Percentiles rank a stretch among this genome's conserved stretches.
These are phyloP conservation scores for Drosophila ezoana DNA, from an alignment of 2,888 invertebrate genomes.

Conservation along the genomic window DNA sequence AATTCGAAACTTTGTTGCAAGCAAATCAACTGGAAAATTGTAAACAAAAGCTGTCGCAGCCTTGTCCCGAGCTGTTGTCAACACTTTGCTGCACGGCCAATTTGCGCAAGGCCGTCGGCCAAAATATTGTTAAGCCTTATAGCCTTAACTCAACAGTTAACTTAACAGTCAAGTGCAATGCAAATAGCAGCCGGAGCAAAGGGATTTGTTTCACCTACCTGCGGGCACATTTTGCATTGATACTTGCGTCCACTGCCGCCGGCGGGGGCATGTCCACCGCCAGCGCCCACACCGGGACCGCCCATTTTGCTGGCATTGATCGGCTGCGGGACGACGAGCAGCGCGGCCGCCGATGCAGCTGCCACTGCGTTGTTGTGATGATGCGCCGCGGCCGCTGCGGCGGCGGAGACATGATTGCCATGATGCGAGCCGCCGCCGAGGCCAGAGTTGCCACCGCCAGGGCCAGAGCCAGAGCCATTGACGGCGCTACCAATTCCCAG, in stretches of 20 bases:
- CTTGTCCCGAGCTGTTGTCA: constrained; percentile 35
- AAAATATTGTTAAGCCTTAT: constrained; percentile 40
- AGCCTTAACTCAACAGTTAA: constrained; percentile 46
- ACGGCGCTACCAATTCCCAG: constrained; percentile 61
- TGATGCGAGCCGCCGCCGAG: constrained; percentile 79
- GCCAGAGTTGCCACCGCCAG: constrained; percentile 75
- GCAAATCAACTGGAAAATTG: constrained; percentile 78
- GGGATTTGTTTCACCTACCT: constrained; percentile 88
- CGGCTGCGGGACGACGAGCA: constrained; percentile 95
- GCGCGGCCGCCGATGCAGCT: constrained; percentile 86
- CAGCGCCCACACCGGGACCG: constrained; percentile 70
- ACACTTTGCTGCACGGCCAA: constrained; percentile 28
- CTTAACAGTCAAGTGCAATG: constrained; percentile 42
- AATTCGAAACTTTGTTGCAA: constrained; percentile 69
- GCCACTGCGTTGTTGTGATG: constrained; percentile 86
- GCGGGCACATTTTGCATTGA: constrained; percentile 98
- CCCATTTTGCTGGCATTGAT: constrained; percentile 89
- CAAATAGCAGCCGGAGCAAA: constrained; percentile 32
- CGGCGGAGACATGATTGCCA: constrained; percentile 85
- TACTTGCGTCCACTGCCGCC: constrained; percentile 89
- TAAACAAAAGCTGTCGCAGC: constrained; percentile 65
- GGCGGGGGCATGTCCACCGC: constrained; percentile 81
- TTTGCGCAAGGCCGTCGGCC: constrained; percentile 49
- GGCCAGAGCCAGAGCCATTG: constrained; percentile 77
- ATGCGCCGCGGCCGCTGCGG: constrained; percentile 73